Percentiles rank a stretch among this genome's conserved stretches.
Conservation (phyloP, 2,797 vertebrate genomes). For the Cynodonichthys magdalenae region DNA sequence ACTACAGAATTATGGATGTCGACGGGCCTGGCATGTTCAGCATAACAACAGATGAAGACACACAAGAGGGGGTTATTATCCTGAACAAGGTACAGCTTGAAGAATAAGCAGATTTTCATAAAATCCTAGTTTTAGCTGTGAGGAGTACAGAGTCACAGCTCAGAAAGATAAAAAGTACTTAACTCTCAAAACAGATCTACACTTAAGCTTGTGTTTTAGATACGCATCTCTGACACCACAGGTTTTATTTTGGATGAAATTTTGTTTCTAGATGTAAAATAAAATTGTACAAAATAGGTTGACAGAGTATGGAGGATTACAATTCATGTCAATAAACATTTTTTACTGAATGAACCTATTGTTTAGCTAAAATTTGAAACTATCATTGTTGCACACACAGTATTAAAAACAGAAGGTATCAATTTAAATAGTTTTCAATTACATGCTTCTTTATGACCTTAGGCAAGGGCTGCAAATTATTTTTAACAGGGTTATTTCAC, state of each 20-base stretch:
- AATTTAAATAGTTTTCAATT: not conserved
- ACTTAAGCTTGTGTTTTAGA: not conserved
- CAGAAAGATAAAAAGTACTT: not conserved
- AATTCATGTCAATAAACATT: not conserved
- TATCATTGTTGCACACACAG: not conserved
- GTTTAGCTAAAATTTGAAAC: not conserved
- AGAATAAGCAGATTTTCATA: slow-evolving; percentile 4
- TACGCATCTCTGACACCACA: not conserved
- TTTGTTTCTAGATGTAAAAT: not conserved
- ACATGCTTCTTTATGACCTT: not conserved
- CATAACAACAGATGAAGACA: slow-evolving; percentile 91
- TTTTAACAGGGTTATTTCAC: too few species aligned
- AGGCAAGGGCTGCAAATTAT: not conserved
- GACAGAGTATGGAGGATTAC: not conserved
- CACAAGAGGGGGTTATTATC: slow-evolving; percentile 91
- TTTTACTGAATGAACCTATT: not conserved
- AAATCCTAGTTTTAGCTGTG: not conserved
- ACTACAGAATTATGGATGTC: slow-evolving; percentile 93
- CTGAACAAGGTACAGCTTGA: slow-evolving; percentile 86
- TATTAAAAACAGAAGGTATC: not conserved
- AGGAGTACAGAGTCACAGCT: not conserved
- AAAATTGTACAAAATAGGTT: too few species aligned
- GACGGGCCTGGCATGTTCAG: slow-evolving; percentile 89
- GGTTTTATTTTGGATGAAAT: not conserved
- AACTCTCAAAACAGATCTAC: too few species aligned